Evolutionary conservation across 2,113 vertebrate species (phyloP).

Genomic region (Axis porcinus): DNA sequence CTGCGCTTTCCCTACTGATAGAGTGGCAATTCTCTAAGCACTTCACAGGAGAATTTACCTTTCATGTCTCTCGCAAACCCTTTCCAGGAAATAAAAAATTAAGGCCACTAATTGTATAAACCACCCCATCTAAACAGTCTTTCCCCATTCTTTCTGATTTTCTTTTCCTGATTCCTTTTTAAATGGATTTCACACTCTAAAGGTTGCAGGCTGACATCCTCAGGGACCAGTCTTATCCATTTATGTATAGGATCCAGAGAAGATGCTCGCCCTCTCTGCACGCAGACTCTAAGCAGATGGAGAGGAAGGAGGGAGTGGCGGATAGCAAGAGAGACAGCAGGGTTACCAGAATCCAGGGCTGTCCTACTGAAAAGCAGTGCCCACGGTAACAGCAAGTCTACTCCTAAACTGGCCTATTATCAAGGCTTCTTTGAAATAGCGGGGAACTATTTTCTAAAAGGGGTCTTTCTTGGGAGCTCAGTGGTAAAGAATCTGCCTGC

Average conservation of each 20-base stretch:
- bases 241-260: not conserved
- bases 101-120: conserved; percentile 40
- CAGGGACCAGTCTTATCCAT: not conserved
- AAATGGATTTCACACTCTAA: conserved; percentile 34
- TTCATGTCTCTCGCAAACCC: not conserved
- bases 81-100: conserved; percentile 46
- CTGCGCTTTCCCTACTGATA: not conserved
- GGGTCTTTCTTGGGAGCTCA: not conserved
- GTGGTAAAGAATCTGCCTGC: not conserved
- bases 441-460: not conserved
- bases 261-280: not conserved
- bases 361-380: not conserved
- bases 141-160: conserved; percentile 2
- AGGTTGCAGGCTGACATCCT: conserved; percentile 13
- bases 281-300: not conserved
- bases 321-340: not conserved
- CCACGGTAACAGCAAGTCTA: not conserved
- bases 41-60: conserved; percentile 22
- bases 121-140: not conserved
- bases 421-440: conserved; percentile 4
- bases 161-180: conserved; percentile 1
- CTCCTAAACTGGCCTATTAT: not conserved
- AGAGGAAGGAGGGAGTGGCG: not conserved
- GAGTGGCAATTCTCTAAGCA: conserved; percentile 2
- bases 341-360: not conserved